Base-by-base conservation (phyloP, 2,113 vertebrate species). In the Origma solitaria region DNA sequence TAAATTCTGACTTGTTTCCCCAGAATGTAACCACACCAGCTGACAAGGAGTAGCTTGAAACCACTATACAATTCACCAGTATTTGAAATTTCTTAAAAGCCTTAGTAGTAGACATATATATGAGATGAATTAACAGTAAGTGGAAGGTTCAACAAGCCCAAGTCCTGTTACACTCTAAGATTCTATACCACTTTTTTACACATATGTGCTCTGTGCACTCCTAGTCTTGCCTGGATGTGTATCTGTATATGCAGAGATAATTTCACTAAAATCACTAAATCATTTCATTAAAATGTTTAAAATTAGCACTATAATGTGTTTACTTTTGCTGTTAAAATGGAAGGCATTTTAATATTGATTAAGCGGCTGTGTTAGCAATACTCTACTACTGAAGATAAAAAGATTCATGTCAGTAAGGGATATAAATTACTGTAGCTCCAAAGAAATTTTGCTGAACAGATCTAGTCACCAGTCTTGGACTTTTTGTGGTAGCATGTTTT, bases 191-290 rank as follows among this genome's bases (percentile, higher is more conserved):
- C 28, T 65, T 64, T 40, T 45, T 77, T 37, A 37, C 31, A 50
- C 13, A 9, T 22, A 80, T 9, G 8, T 82, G 31, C 49, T 68
- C 33, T 82, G 27, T 71, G 53, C 53, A 68, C 13, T 60, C 13
- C 24, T 64, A 20, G 28, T 56, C 62, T 69, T 86, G 30, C 35
- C 44, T 77, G 6, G 9, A 16, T 45, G 14, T 51, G 27, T 54
- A 54, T 47, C 10, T 54, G 19, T 37, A 18, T 15, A 28, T 4
- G 1, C 8, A 33, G 50, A 84, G 53, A 27, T 82, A 0, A 0
- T 75, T 90, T 28, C 35, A 75, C 33, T 24, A n/a, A n/a, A n/a
- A n/a, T n/a, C n/a, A n/a, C n/a, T n/a, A n/a, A n/a, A n/a, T n/a
- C n/a, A n/a, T n/a, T n/a, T n/a, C n/a, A 22, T 49, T 82, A 53